A percentile compares a stretch with the other conserved stretches of the same genome.
These are phyloP conservation scores for Pantherophis alleghaniensis DNA, from an alignment of 2,797 vertebrate genomes.

Conservation along the genomic window DNA sequence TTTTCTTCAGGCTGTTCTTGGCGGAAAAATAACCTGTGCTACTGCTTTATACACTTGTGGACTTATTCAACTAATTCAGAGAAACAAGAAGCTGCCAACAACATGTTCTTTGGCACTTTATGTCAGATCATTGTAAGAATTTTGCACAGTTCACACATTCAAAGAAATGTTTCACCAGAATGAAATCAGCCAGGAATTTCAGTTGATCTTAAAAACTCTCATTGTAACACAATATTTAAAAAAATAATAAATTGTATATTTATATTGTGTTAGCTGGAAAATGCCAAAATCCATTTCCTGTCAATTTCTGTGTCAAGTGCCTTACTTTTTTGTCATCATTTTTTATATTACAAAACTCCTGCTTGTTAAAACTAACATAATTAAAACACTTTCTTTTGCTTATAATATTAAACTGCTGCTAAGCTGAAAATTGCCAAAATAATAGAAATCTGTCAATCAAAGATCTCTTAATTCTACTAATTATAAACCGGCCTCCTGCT, in stretches of 20 bases:
- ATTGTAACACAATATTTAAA: not conserved
- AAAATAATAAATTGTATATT: not conserved
- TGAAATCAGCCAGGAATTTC: not conserved
- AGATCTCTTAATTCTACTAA: conserved; percentile 57
- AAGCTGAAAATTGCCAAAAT: conserved; percentile 49
- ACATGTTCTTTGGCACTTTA: not conserved
- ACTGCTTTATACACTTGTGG: not conserved
- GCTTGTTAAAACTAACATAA: conserved; percentile 31
- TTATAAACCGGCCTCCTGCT: conserved; percentile 60
- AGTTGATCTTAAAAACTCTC: not conserved
- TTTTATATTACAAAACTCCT: conserved; percentile 12
- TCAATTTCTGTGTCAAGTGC: conserved; percentile 18
- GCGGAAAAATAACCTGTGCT: not conserved
- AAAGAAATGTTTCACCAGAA: not conserved
- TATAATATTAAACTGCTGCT: conserved; percentile 43
- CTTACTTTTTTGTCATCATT: conserved; percentile 34
- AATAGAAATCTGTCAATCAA: conserved; percentile 53
- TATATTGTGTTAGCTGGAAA: not conserved
- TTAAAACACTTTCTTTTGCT: conserved; percentile 47
- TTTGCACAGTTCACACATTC: not conserved
- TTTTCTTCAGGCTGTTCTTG: not conserved
- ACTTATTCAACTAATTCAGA: not conserved
- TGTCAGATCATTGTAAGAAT: not conserved
- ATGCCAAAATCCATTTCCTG: not conserved
- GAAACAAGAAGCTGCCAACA: not conserved